Conservation (phyloP, 2,888 invertebrate genomes). For the Lasioglossum zephyrum region DNA sequence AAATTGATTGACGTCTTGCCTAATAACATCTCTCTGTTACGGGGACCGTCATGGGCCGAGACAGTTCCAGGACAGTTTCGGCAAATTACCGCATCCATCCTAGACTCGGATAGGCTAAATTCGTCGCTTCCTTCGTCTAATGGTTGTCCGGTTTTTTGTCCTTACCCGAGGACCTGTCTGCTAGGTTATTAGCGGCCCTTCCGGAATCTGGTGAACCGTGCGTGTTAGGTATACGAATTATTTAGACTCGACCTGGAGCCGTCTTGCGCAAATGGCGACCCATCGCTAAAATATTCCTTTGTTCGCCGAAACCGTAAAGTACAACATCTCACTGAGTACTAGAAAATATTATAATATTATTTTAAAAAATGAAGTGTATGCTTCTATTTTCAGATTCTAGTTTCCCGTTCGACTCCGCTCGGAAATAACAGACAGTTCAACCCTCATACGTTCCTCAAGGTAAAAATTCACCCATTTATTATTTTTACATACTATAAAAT, state of each 20-base stretch:
- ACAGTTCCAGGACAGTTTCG: constrained; percentile 37
- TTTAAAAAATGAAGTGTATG: too few relatives aligned
- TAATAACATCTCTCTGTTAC: constrained; percentile 52
- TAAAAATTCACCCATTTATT: too few relatives aligned
- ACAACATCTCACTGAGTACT: too few relatives aligned
- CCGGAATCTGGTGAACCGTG: constrained; percentile 25
- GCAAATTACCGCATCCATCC: constrained; percentile 34
- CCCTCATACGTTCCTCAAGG: too few relatives aligned
- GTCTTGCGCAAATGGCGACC: neutral
- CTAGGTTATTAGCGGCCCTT: constrained; percentile 30
- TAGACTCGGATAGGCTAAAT: constrained; percentile 47
- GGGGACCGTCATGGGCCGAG: constrained; percentile 28
- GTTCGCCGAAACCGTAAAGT: neutral
- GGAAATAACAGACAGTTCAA: neutral
- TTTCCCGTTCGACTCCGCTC: neutral
- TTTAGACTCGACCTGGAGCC: constrained; percentile 3
- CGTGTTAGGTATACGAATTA: constrained; percentile 22
- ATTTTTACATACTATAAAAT: too few relatives aligned
- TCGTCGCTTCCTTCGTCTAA: constrained; percentile 55
- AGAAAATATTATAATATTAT: too few relatives aligned
- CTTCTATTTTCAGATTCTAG: neutral
- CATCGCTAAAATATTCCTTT: neutral
- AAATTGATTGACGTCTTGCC: constrained; percentile 65
- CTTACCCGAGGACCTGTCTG: constrained; percentile 24
- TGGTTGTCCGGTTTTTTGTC: constrained; percentile 52